Evolutionary conservation across 2,113 vertebrate genomes (phyloP), one percentile per base, ranked within the genome.

Genomic region (Struthio camelus): DNA sequence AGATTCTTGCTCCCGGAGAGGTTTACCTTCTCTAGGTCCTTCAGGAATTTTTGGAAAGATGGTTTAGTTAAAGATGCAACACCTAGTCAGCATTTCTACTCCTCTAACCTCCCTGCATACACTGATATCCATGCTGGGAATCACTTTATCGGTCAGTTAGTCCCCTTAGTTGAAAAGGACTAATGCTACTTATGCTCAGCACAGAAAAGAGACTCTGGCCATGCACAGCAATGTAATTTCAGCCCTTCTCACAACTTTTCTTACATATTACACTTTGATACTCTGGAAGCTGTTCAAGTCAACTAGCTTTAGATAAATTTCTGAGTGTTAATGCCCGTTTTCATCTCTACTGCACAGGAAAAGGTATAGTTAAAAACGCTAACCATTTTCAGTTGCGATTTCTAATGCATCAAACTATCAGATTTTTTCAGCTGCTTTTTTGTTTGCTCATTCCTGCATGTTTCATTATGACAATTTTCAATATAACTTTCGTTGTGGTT

Each of bases 381-480:
- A 80, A 71, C 0, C 1, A 58, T 80, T 73, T 91, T 16, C 62
- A 82, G 14, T 89, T 85, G 50, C 70, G 66, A 73, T 62, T 96
- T 89, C 34, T 89, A 65, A 87, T 23, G 32, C n/a, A 66, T 40
- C 40, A 65, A 94, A 76, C 34, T 32, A 46, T 62, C 46, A 42
- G 11, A 8, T 87, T 89, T 91, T 48, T 58, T 87, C 1, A 0
- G 20, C 28, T 70, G 36, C 53, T 54, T 80, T 94, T 87, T 56
- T 12, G 11, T 76, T 92, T 89, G 14, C 11, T 94, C 22, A 8
- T 67, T 93, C 30, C 32, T 67, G 24, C 24, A 51, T 1, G 0
- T 94, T 94, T 93, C 71, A 85, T 91, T 80, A 91, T 59, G 40
- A 70, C 66, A 92, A 62, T 89, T 66, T 87, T 56, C 44, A 73